Evolutionary conservation across 1,140 invertebrate genomes (phyloP).

Genomic region (Drosophila eugracilis): DNA sequence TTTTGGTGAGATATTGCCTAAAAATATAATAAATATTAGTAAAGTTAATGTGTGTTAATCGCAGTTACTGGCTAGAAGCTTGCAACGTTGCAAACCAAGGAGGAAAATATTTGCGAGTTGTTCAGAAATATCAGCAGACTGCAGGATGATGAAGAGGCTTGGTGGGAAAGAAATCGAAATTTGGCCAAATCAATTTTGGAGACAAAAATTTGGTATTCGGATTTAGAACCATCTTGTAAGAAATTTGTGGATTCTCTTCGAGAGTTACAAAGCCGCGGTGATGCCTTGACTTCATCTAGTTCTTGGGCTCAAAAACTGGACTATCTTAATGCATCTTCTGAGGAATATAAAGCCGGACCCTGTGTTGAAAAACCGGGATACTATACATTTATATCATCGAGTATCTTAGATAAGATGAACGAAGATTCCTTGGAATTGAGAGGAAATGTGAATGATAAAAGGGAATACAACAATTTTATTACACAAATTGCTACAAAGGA

Average conservation of each 20-base stretch:
- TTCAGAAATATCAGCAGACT: background rate
- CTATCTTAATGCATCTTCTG: background rate
- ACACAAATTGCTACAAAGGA: background rate
- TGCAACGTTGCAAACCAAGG: background rate
- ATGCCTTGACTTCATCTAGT: background rate
- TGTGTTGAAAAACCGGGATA: background rate
- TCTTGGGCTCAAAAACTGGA: background rate
- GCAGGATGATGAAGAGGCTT: background rate
- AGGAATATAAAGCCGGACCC: background rate
- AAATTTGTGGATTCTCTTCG: background rate
- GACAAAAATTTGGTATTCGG: background rate
- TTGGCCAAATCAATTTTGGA: background rate
- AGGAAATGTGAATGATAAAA: background rate
- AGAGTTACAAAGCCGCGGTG: background rate
- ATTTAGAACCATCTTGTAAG: background rate
- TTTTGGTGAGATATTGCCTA: background rate
- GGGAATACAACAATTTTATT: background rate
- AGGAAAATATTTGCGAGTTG: background rate
- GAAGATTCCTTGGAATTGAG: background rate
- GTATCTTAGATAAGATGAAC: background rate
- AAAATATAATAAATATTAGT: background rate
- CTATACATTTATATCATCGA: background rate
- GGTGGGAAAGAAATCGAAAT: background rate
- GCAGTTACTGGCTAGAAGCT: background rate
- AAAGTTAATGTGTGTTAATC: background rate